A percentile compares a stretch with the other conserved stretches of the same genome.
Evolutionary conservation across 2,888 invertebrate species (phyloP).

Genomic region (Dichetophora obliterata): DNA sequence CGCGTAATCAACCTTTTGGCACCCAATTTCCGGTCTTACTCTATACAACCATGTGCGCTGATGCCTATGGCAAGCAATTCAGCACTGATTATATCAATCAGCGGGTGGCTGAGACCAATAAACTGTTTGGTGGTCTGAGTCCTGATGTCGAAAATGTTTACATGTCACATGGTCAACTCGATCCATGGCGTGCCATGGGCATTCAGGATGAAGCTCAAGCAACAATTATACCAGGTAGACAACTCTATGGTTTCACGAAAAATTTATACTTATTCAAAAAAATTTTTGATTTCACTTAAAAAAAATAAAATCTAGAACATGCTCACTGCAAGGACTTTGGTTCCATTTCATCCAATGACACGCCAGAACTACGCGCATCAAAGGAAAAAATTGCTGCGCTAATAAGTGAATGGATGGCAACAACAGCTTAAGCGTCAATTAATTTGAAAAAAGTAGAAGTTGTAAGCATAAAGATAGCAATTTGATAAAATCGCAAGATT

Average conservation of each 20-base stretch:
- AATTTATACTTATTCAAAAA: neutral
- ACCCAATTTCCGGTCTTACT: constrained; percentile 57
- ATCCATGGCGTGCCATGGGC: constrained; percentile 73
- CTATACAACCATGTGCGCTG: constrained; percentile 58
- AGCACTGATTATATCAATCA: constrained; percentile 45
- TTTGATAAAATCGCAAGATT: too few relatives aligned
- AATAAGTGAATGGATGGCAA: constrained; percentile 60
- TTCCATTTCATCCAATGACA: constrained; percentile 60
- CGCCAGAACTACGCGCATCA: constrained; percentile 59
- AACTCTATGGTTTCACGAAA: neutral
- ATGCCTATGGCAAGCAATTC: constrained; percentile 53
- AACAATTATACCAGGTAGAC: constrained; percentile 57
- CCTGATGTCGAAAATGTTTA: constrained; percentile 66
- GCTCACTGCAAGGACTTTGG: constrained; percentile 61
- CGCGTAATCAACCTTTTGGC: constrained; percentile 50
- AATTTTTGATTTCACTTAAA: neutral
- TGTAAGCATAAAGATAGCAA: too few relatives aligned
- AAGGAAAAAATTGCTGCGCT: constrained; percentile 62
- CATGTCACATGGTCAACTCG: constrained; percentile 72
- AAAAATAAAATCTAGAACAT: neutral
- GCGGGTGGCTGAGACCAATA: constrained; percentile 52
- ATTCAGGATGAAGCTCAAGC: constrained; percentile 60
- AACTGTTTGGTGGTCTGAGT: constrained; percentile 48
- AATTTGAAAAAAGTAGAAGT: too few relatives aligned
- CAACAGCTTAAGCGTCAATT: constrained; percentile 44